Evolutionary conservation across 2,888 invertebrate species (phyloP), one percentile per base, ranked within the genome.

Genomic region (Luffia ferchaultella): DNA sequence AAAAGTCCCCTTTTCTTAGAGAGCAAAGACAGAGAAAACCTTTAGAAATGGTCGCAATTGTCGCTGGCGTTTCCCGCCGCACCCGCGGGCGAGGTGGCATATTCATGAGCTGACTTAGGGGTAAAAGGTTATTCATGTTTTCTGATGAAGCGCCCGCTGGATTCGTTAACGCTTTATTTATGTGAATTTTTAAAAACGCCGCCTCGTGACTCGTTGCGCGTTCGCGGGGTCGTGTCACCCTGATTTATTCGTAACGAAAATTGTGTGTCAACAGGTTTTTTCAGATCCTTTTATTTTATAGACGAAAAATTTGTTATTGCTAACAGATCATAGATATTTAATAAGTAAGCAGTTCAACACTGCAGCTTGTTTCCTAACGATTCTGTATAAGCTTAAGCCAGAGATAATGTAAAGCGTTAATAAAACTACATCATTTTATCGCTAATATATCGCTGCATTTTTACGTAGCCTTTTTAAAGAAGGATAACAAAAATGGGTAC

Each of bases 121-220:
- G 52, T 59, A 58, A 61, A 58, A 58, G 58, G 59, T 58, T 58
- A 56, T 59, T 58, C 56, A 53, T 59, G 55, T 58, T 54, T 55
- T 55, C 40, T 43, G 43, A 17, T n/a, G 43, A 43, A 16, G 19
- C 40, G 18, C 18, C 17, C 7, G 12, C 17, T 2, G 30, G 30
- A 30, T 30, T 30, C 30, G 30, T 30, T 30, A 30, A 30, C 30
- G 30, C 30, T 30, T 30, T 30, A 30, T 30, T 30, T 30, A 30
- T 30, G 30, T 12, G 30, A 30, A n/a, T n/a, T 30, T 30, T 30
- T 3, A 30, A 30, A 30, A 30, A 30, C 5, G 30, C 30, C 30
- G 5, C 12, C 30, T 30, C 30, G 30, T 12, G 30, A 30, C 30
- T 30, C 30, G 30, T 30, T 30, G 12, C 30, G 30, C 12, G 30